Conservation (phyloP, 2,113 vertebrate species). For the Mungos mungo region DNA sequence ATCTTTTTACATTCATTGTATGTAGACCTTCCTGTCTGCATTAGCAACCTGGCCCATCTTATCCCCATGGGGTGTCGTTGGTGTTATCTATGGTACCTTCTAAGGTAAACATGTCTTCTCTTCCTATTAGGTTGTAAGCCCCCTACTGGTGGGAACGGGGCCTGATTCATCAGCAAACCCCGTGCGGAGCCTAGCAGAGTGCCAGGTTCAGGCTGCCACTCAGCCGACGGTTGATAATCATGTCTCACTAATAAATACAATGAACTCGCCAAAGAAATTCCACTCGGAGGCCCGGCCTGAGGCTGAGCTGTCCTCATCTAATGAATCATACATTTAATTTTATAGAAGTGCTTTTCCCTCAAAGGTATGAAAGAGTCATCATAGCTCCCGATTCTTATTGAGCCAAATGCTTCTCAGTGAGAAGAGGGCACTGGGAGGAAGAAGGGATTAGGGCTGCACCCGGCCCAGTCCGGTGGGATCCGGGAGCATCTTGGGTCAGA, state of each 20-base stretch:
- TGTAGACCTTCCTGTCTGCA: not conserved
- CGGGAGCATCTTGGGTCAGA: not conserved
- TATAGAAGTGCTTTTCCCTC: not conserved
- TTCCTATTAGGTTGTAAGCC: not conserved
- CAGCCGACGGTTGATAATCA: not conserved
- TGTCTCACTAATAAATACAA: not conserved
- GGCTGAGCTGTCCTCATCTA: not conserved
- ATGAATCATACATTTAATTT: accelerated
- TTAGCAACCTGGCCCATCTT: not conserved
- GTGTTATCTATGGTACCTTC: not conserved
- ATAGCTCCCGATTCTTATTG: too few species aligned
- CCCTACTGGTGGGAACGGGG: not conserved
- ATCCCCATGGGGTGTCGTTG: accelerated
- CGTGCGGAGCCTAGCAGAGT: not conserved
- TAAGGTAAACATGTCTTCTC: not conserved
- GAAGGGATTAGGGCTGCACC: accelerated
- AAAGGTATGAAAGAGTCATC: accelerated
- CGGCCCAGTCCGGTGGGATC: not conserved
- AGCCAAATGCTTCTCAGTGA: not conserved
- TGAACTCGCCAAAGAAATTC: not conserved
- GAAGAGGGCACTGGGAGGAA: not conserved
- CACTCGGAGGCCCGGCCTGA: not conserved
- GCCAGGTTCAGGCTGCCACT: not conserved
- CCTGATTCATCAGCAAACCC: not conserved
- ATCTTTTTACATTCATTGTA: not conserved